Base-by-base conservation (phyloP, 2,113 vertebrate species). In the Microcebus lehilahytsara region DNA sequence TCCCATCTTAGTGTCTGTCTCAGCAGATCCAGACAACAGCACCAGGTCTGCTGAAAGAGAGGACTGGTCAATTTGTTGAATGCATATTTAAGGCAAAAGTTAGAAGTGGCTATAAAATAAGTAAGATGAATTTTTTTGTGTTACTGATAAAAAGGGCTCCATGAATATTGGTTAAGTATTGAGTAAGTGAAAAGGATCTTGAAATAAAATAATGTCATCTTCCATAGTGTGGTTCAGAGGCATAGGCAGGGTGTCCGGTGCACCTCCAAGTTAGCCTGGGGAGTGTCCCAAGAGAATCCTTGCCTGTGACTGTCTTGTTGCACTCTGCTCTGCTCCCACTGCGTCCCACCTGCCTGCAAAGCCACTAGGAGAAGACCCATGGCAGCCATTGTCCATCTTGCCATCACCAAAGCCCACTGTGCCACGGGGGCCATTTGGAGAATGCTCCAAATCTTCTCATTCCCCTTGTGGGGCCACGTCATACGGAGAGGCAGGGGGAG, bases 101-200 rank as follows among this genome's bases (percentile, higher is more conserved):
- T 49, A 64, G 25, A 96, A 91, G 32, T 17, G 22, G 66, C 30
- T 78, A 51, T n/a, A 69, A 90, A 93, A 56, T 25, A 91, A 86
- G 20, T 25, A 72, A 37, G n/a, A 80, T 51, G 27, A 71, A 49
- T 34, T 77, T 87, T 49, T 19, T 83, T 75, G 14, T 67, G 2
- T 69, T 64, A 77, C 42, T 78, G 11, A 84, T 49, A n/a, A 40
- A 91, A 74, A 20, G 5, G 11, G 58, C 27, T 89, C 23, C 30
- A 1, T 79, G 49, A 87, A 86, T 83, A 53, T 5, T 23, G 56
- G 46, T n/a, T 60, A 67, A 95, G 10, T 91, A 66, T 3, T 46
- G 30, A 79, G 46, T 66, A 37, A 94, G 23, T 69, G 46, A 46
- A 94, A 72, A 83, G 8, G 1, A 7, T 69, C 30, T 77, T 87